Evolutionary conservation across 2,113 vertebrate genomes (phyloP), one percentile per base, ranked within the genome.

Genomic region (Toxotes jaculatrix): DNA sequence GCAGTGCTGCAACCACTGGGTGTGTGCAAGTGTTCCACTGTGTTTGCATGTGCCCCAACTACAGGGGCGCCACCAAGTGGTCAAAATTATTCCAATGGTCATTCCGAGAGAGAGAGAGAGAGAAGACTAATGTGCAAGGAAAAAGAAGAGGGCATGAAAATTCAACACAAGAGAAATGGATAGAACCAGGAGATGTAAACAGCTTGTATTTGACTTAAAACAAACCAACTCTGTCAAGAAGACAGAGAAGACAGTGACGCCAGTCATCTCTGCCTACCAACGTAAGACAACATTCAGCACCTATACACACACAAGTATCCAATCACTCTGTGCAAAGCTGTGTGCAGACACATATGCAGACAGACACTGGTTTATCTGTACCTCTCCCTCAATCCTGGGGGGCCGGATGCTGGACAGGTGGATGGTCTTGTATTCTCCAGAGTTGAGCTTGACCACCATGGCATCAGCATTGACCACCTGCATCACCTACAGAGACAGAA

Each of bases 381-480:
- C 95, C 94, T 99, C 98, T 77, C 96, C 97, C 49, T 99, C 98
- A 64, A 96, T 96, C 84, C 97, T 96, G 0, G 98, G 98, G 12
- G 98, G 97, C 1, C 98, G 94, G 77, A 99, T 99, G 89, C 98
- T 99, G 78, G 97, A 98, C 62, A 99, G 93, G 88, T 99, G 98
- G 80, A 99, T 97, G 67, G 98, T 99, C 91, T 98, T 99, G 88
- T 95, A 95, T 88, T 98, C 97, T 5, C 97, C 98, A 0, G 98
- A 99, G 94, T 96, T 98, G 40, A 99, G 89, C 89, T 99, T 99
- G 87, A 98, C 97, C 70, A 98, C 95, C 76, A 99, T 96, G 90
- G 98, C 97, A 0, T 98, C 97, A 0, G 98, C 98, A 5, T 99
- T 99, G 36, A 98, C 91, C 75, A 99, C 96, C 85, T 99, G 98